phyloP scores from a whole-genome alignment of 2,797 vertebrate species.

The Chrysocyon brachyurus region DNA sequence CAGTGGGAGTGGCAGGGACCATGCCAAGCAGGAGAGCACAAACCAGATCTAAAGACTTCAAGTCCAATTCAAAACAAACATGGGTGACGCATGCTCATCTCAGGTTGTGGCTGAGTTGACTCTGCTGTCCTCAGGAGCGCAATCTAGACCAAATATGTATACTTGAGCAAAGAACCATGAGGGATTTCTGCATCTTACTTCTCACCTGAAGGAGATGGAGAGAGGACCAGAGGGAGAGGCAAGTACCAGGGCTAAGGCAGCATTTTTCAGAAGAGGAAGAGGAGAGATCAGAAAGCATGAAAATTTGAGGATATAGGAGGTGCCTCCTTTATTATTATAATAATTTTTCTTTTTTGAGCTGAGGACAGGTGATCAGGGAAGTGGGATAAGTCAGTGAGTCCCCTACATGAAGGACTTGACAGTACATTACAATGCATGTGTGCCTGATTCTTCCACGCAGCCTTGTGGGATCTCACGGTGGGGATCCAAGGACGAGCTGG shows the following conservation, averaged over 20 bases:
- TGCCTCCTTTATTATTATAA: too few species aligned
- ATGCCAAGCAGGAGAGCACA: neutral
- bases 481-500: neutral
- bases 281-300: neutral
- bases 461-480: neutral
- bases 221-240: neutral
- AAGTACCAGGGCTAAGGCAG: neutral
- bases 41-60: neutral
- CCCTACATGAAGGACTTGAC: neutral
- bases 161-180: neutral
- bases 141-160: neutral
- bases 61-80: neutral
- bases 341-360: neutral
- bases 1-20: neutral
- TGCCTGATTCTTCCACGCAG: neutral
- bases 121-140: neutral
- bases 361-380: neutral
- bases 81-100: fast-evolving
- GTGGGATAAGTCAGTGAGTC: neutral
- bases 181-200: neutral
- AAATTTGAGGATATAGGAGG: neutral
- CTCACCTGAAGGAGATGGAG: neutral
- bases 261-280: neutral
- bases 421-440: neutral
- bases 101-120: neutral